Evolutionary conservation across 64 coral and sea anemone genomes (phyloP), one percentile per base, ranked within the genome.

Genomic region (Dendronephthya gigantea): DNA sequence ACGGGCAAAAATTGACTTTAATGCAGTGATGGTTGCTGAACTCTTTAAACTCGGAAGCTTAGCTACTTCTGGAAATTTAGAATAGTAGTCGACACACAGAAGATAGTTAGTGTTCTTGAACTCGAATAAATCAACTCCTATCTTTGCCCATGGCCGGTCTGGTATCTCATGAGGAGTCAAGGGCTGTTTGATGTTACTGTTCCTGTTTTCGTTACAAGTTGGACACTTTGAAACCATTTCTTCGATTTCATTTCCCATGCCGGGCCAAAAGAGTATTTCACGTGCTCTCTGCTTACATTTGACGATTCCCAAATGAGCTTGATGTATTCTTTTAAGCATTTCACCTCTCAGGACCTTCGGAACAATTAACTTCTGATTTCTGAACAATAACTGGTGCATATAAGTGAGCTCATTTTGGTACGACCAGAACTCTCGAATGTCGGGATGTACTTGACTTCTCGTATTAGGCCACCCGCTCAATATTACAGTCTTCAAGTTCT

Each of bases 1-100:
- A 65, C 84, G 84, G 52, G 84, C 84, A 32, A 85, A 85, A 51
- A 85, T 85, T 49, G 84, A 85, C 84, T 85, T 85, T 85, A 85
- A 65, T 29, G 39, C 84, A 85, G 29, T 28, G 50, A 85, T 39
- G 28, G 52, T 85, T 35, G 84, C 84, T 28, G 49, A 85, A 85
- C 84, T 85, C 23, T 59, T 55, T 28, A 85, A 35, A 59, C 84
- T 85, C 52, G 84, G 52, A 47, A 58, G 84, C 38, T 85, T 85
- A 35, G 50, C 52, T 32, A 85, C 35, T 38, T 76, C 69, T 38
- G 69, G 51, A 30, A 10, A 76, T 34, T 76, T 76, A 7, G 69
- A n/a, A 34, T 76, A 35, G 69, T 76, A 76, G 31, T 76, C 69
- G 69, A 76, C 69, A 34, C 69, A 76, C 2, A 76, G 23, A 38